Base-by-base conservation (phyloP, 2,888 invertebrate genomes). In the Syrphus vitripennis region DNA sequence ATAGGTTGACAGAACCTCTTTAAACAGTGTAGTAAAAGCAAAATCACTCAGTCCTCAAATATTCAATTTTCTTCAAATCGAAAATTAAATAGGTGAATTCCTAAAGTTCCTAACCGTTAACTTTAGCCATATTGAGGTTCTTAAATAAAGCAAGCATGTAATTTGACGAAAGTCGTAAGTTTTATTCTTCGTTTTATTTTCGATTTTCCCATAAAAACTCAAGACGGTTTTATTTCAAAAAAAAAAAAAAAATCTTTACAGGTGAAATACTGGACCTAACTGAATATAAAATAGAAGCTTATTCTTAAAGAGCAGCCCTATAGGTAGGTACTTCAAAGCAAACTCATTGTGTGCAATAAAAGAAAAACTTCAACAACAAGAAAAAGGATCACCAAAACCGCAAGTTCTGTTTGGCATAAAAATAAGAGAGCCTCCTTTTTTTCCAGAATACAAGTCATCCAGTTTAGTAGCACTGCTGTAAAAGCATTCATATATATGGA, bases 401-500 rank as follows among this genome's bases (percentile, higher is more conserved):
- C 24, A 48, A 67, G 31, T 29, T 14, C 3, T 31, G 16, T 14
- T 48, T 31, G 45, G 48, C 34, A 67, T 50, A 21, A 50, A 67
- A 67, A 1, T 67, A n/a, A n/a, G 34, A 24, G 14, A 59, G 59
- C 34, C 34, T 31, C 12, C 21, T 34, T 34, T 34, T 7, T 3
- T 21, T 12, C 10, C 9, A n/a, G n/a, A 19, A 19, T 29, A 65
- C 19, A 67, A 67, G 48, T n/a, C 57, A 19, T 31, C 57, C 29
- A 29, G 31, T 21, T 57, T 3, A 3, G 57, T 16, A 57, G 24
- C 37, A 26, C 24, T 69, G 59, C 69, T 77, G 69, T 82, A 78
- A 86, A 82, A 86, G 86, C 77, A 72, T 77, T 74, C 63, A 21
- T 53, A 77, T 86, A 34, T 10, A 34, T 10, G 12, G 3, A 48